Percentiles rank a stretch among this genome's conserved stretches.
Evolutionary conservation across 2,113 vertebrate genomes (phyloP).

Genomic region (Cyphomyrus plagiostoma): DNA sequence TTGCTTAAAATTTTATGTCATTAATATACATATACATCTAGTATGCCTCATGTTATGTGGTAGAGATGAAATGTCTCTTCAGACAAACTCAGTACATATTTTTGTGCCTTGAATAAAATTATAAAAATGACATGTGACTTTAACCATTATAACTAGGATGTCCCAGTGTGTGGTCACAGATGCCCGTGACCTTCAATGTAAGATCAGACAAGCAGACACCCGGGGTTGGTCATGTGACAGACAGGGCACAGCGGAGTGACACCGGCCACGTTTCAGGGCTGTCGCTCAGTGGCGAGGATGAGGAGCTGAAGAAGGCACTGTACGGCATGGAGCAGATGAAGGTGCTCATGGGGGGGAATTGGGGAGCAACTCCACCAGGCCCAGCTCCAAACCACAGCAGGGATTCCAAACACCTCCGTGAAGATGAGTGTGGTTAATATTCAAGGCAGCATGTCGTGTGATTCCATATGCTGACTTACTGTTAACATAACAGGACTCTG

Average conservation of each 20-base stretch:
- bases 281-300: constrained; percentile 58
- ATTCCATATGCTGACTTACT: not conserved
- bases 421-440: not conserved
- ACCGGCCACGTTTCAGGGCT: constrained; percentile 47
- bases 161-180: not conserved
- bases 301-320: constrained; percentile 69
- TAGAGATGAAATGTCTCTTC: not conserved
- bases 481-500: not conserved
- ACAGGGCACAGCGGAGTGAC: not conserved
- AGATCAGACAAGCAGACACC: not conserved
- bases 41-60: not conserved
- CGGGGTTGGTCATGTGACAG: not conserved
- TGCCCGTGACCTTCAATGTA: not conserved
- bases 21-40: not conserved
- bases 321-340: constrained; percentile 73
- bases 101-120: not conserved
- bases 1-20: not conserved
- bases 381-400: not conserved
- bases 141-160: not conserved
- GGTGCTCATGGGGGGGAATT: constrained; percentile 65
- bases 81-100: not conserved
- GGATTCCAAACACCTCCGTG: not conserved
- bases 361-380: constrained; percentile 54
- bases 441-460: not conserved
- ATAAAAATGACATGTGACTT: not conserved